phyloP scores from a whole-genome alignment of 2,888 invertebrate genomes.

The Ectemnius cavifrons region DNA sequence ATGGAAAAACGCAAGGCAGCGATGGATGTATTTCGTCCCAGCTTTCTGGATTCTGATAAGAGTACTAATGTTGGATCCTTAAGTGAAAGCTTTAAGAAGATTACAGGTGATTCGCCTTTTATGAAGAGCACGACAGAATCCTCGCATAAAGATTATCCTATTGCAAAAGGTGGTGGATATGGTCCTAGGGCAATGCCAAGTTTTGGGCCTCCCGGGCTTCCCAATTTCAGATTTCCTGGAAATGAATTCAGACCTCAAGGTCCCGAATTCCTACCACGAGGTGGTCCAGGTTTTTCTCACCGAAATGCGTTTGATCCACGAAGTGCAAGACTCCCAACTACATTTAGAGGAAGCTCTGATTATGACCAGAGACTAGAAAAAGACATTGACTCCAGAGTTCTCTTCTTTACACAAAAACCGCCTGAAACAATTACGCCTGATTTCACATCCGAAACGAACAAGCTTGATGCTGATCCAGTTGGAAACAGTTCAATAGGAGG shows the following conservation, averaged over 20 bases:
- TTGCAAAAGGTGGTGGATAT: conserved; percentile 7
- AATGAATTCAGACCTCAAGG: conserved; percentile 51
- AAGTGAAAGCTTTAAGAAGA: conserved; percentile 73
- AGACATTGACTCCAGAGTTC: conserved; percentile 10
- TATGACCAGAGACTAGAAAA: conserved; percentile 31
- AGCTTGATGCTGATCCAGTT: not conserved
- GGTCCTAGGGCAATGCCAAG: conserved; percentile 11
- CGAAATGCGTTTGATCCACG: conserved; percentile 36
- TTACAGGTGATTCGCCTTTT: conserved; percentile 70
- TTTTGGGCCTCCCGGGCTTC: conserved; percentile 40
- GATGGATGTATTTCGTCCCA: conserved; percentile 72
- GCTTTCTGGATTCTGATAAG: conserved; percentile 66
- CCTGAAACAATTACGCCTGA: not conserved
- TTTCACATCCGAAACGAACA: not conserved
- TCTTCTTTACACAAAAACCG: too few species aligned
- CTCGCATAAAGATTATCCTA: conserved; percentile 30
- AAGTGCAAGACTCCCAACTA: conserved; percentile 13
- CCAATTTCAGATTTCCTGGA: conserved; percentile 40
- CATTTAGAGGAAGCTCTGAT: conserved; percentile 27
- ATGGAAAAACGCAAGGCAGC: conserved; percentile 75
- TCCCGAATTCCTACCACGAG: conserved; percentile 47
- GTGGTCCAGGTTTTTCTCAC: conserved; percentile 34
- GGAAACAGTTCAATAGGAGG: not conserved
- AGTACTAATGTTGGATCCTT: conserved; percentile 66
- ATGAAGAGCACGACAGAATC: conserved; percentile 34